Percentiles rank a stretch among this genome's conserved stretches.
phyloP scores from a whole-genome alignment of 2,888 invertebrate genomes.

The Drosophila koepferae region DNA sequence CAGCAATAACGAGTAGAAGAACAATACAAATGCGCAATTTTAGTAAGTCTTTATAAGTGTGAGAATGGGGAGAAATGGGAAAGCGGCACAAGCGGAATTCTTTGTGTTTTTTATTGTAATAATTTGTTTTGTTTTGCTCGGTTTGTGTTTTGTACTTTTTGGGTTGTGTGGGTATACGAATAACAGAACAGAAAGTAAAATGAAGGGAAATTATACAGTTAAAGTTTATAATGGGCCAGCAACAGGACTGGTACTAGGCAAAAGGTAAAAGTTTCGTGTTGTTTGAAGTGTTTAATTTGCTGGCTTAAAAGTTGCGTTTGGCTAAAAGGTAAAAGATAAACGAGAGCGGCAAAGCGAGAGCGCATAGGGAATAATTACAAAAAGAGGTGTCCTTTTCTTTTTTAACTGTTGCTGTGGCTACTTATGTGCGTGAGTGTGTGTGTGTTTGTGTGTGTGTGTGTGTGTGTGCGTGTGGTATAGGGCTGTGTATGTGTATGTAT shows the following conservation, averaged over 20 bases:
- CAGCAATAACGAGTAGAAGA: conserved; percentile 26
- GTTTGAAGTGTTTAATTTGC: conserved; percentile 78
- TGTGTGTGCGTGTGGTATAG: conserved; percentile 15
- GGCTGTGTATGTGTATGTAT: conserved; percentile 19
- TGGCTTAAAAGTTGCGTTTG: conserved; percentile 77
- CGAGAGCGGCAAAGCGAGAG: conserved; percentile 47
- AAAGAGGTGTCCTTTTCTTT: conserved; percentile 64
- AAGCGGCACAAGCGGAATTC: conserved; percentile 71
- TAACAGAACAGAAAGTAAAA: conserved; percentile 35
- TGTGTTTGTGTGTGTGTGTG: conserved; percentile 20
- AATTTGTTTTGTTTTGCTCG: conserved; percentile 31
- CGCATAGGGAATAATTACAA: conserved; percentile 39
- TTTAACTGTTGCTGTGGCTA: conserved; percentile 57
- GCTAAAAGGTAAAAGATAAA: conserved; percentile 54
- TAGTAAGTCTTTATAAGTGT: conserved; percentile 66
- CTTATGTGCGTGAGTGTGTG: conserved; percentile 14
- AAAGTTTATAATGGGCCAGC: conserved; percentile 58
- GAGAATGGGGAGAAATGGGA: conserved; percentile 34
- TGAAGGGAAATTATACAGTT: conserved; percentile 54
- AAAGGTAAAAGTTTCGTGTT: conserved; percentile 66
- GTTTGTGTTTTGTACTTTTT: conserved; percentile 49
- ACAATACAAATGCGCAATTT: conserved; percentile 63
- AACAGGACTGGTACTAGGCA: conserved; percentile 48
- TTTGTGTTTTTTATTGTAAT: conserved; percentile 27
- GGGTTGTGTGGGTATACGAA: conserved; percentile 50